These are phyloP conservation scores for Thalassarche chlororhynchos DNA, from an alignment of 2,113 vertebrate species.

Conservation along the genomic window DNA sequence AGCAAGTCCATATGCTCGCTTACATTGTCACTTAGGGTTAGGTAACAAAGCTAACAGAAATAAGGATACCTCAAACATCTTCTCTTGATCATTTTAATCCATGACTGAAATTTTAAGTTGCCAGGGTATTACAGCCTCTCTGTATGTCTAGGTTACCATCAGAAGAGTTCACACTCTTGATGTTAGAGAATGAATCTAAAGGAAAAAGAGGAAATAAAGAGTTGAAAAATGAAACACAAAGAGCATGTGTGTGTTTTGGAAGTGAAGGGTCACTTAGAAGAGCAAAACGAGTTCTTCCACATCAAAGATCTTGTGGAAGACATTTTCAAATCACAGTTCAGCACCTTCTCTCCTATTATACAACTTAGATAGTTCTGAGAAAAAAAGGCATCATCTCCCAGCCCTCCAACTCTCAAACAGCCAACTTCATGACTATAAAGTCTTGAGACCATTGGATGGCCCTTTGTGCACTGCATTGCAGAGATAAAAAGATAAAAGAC, in stretches of 20 bases:
- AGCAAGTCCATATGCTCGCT: constrained; percentile 22
- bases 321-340: background rate
- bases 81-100: constrained; percentile 51
- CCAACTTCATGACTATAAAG: background rate
- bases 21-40: constrained; percentile 26
- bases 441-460: background rate
- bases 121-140: constrained; percentile 31
- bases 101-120: constrained; percentile 36
- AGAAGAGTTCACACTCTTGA: constrained; percentile 28
- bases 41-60: constrained; percentile 37
- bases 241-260: background rate
- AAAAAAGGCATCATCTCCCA: background rate
- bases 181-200: constrained; percentile 34
- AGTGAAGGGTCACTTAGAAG: background rate
- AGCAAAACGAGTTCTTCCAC: background rate
- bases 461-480: background rate
- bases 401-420: background rate
- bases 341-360: background rate
- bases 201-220: constrained; percentile 19
- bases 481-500: background rate
- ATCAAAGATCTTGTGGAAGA: background rate
- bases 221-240: constrained; percentile 18
- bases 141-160: constrained; percentile 39
- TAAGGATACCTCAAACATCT: constrained; percentile 22
- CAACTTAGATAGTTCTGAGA: background rate